These are phyloP conservation scores for Dendroctonus valens DNA, from an alignment of 1,140 invertebrate genomes.

Conservation along the genomic window DNA sequence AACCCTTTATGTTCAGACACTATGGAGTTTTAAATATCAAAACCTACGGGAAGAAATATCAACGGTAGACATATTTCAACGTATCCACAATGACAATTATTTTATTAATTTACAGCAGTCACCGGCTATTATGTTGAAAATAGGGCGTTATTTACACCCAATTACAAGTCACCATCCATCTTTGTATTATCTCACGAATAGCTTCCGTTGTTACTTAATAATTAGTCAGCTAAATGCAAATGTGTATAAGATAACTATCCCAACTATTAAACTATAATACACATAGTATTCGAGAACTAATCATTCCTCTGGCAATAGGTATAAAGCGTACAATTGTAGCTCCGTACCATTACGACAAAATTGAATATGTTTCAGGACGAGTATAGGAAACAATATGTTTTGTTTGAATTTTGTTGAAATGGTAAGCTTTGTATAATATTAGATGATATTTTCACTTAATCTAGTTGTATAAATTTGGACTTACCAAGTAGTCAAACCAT, in stretches of 20 bases:
- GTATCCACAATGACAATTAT: too few relatives aligned
- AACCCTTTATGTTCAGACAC: background rate
- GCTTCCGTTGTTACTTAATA: too few relatives aligned
- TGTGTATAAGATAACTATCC: constrained; percentile 24
- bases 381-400: too few relatives aligned
- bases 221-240: constrained; percentile 13
- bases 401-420: background rate
- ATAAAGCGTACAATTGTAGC: background rate
- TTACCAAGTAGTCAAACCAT: constrained; percentile 17
- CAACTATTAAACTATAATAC: constrained; percentile 13
- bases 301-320: constrained; percentile 16
- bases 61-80: too few relatives aligned
- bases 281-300: constrained; percentile 4
- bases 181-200: too few relatives aligned
- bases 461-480: constrained; percentile 13
- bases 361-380: too few relatives aligned
- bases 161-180: too few relatives aligned
- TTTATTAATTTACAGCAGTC: too few relatives aligned
- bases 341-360: background rate
- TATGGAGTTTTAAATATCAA: too few relatives aligned
- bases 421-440: background rate
- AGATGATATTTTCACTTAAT: constrained; percentile 8
- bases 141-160: too few relatives aligned
- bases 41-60: too few relatives aligned
- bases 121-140: too few relatives aligned